Evolutionary conservation across 2,888 invertebrate genomes (phyloP), one percentile per base, ranked within the genome.

Genomic region (Byasa hedistus): DNA sequence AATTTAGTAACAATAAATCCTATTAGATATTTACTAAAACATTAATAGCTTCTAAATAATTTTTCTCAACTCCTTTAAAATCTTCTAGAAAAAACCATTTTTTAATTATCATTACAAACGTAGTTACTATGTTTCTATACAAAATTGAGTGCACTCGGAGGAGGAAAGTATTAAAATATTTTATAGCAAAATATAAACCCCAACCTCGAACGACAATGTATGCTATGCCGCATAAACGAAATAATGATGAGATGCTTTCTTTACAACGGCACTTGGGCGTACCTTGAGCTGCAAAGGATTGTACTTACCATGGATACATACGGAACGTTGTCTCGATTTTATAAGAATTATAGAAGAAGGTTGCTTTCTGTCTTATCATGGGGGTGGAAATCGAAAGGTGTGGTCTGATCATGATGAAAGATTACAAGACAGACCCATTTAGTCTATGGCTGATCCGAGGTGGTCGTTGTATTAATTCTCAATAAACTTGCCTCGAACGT

Each of bases 61-160:
- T 32, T 32, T 32, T 7, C 32, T 32, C 1, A 1, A 8, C 10
- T 10, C 1, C 10, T 10, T 32, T 1, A 0, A 32, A 32, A 10
- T 32, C 7, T 10, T 32, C 1, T 10, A 32, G 10, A 32, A 32
- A 32, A 1, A 10, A 8, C 32, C 2, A 32, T 32, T 32, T 32
- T 32, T 10, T 5, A 32, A 10, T 44, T 44, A 44, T 19, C 12
- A 44, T 44, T 32, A 32, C 15, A 1, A 44, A 1, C 4, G 44
- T 44, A 44, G 44, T 44, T 44, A 44, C 44, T 19, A 44, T 17
- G 44, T 10, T 44, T 44, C 15, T 15, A 4, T 15, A 44, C 72
- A 75, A 73, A 74, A 72, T 69, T 66, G 70, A 78, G 75, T 78
- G 76, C 75, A 75, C 75, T 76, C 71, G 70, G 72, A 71, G 72